Evolutionary conservation across 2,113 vertebrate species (phyloP), one percentile per base, ranked within the genome.

Genomic region (Macroglossus sobrinus): DNA sequence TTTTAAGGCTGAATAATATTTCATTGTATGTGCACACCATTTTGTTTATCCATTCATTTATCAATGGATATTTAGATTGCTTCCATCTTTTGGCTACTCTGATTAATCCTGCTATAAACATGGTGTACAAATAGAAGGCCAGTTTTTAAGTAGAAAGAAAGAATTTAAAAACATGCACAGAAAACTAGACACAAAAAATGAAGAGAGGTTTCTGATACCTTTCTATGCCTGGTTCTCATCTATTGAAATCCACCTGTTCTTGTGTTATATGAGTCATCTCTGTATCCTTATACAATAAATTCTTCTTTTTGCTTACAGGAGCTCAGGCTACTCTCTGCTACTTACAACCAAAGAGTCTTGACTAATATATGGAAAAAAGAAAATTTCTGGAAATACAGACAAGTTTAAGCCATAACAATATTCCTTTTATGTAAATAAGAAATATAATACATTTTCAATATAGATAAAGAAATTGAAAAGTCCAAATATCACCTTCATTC

Each of bases 371-470:
- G 28, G 22, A 9, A 50, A 63, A 19, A 53, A 88, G 38, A 91
- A 91, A 69, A 64, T 19, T 28, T 93, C 59, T 80, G 40, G 35
- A 94, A 92, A 66, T 38, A 93, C 80, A 89, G 26, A 89, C 66
- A 89, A 84, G 6, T 81, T 84, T 18, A 95, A 82, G 14, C 82
- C 71, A 55, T 93, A 82, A 85, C 45, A 94, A 91, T 68, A 91
- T 13, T 24, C 13, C 47, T 80, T 94, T 91, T 21, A 57, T 89
- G 11, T 72, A 75, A 88, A 80, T 71, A 69, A 96, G 43, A 93
- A 79, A 57, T 68, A 81, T n/a, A 15, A 95, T 43, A 50, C 85
- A 63, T 89, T 68, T 63, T 94, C 71, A 63, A 2, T 64, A 66
- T 45, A 4, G 7, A 88, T 71, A 90, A 95, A 88, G 71, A 55